Evolutionary conservation across 1,140 invertebrate genomes (phyloP).

Genomic region (Phenacoccus solenopsis): DNA sequence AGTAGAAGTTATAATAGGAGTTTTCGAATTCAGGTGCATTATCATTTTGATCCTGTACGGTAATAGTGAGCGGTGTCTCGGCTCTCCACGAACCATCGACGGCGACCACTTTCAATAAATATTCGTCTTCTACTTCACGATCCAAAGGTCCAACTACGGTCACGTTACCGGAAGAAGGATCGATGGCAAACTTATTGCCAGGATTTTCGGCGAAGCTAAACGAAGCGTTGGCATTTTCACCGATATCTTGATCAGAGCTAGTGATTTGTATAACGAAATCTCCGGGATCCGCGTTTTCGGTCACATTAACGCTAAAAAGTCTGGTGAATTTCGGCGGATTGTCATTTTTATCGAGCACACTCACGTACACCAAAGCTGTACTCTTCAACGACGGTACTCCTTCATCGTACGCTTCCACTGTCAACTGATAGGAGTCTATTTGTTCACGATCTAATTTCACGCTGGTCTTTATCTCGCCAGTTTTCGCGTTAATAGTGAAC

Average conservation of each 20-base stretch:
- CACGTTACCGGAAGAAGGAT: conserved; percentile 76
- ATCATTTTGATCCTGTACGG: conserved; percentile 90
- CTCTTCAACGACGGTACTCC: conserved; percentile 69
- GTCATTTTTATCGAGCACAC: conserved; percentile 84
- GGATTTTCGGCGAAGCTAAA: conserved; percentile 81
- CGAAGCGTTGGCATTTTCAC: conserved; percentile 73
- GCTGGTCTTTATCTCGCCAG: conserved; percentile 75
- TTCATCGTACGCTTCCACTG: conserved; percentile 75
- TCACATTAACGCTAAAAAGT: conserved; percentile 85
- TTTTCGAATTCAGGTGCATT: conserved; percentile 84
- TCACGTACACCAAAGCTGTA: conserved; percentile 69
- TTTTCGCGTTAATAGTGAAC: conserved; percentile 66
- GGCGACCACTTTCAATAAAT: conserved; percentile 71
- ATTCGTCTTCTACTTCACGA: conserved; percentile 81
- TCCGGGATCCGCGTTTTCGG: conserved; percentile 85
- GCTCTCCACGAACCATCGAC: conserved; percentile 79
- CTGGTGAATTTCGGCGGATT: conserved; percentile 86
- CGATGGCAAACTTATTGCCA: conserved; percentile 78
- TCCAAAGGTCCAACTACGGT: conserved; percentile 73
- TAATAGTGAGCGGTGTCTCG: conserved; percentile 79
- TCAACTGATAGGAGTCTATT: conserved; percentile 65
- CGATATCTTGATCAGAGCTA: conserved; percentile 77
- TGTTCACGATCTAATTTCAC: conserved; percentile 75
- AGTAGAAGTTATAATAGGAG: conserved; percentile 76
- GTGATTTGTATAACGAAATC: conserved; percentile 86